A percentile compares a stretch with the other conserved stretches of the same genome.
These are phyloP conservation scores for Drosophila mettleri DNA, from an alignment of 2,888 invertebrate genomes.

Conservation along the genomic window DNA sequence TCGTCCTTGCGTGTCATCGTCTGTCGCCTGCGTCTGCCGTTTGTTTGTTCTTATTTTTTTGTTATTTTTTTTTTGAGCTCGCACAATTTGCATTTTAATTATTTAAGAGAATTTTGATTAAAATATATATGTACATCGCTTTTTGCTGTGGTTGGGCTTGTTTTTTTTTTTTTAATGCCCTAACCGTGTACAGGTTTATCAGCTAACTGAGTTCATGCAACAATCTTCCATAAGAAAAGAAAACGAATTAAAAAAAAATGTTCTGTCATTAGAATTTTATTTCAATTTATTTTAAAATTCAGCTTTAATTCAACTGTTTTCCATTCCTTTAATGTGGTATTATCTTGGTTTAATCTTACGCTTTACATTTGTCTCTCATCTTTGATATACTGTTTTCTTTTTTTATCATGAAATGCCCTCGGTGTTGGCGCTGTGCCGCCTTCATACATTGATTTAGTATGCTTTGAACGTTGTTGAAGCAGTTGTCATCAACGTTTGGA, in stretches of 20 bases:
- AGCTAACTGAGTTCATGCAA: constrained; percentile 7
- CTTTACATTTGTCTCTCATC: background rate
- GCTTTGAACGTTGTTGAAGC: constrained; percentile 9
- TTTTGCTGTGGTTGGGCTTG: constrained; percentile 10
- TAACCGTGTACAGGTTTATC: constrained; percentile 10
- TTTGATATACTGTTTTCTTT: background rate
- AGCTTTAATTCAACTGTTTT: no score
- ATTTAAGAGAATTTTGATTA: constrained; percentile 84
- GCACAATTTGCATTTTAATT: constrained; percentile 83
- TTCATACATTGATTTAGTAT: background rate
- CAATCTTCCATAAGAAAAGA: no score
- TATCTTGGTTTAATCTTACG: background rate
- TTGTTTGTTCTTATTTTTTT: constrained; percentile 59
- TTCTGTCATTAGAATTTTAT: no score
- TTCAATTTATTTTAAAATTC: no score
- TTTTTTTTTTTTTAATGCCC: constrained; percentile 1
- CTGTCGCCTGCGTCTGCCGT: constrained; percentile 47
- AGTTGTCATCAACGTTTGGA: constrained; percentile 43
- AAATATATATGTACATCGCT: constrained; percentile 71
- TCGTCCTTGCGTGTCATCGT: constrained; percentile 61
- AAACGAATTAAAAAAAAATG: no score
- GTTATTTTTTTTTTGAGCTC: constrained; percentile 70
- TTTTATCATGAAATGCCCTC: constrained; percentile 16
- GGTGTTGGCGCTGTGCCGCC: background rate
- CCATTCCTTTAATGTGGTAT: background rate